A percentile compares a stretch with the other conserved stretches of the same genome.
Conservation (phyloP, 2,888 invertebrate genomes). For the Oscheius onirici region DNA sequence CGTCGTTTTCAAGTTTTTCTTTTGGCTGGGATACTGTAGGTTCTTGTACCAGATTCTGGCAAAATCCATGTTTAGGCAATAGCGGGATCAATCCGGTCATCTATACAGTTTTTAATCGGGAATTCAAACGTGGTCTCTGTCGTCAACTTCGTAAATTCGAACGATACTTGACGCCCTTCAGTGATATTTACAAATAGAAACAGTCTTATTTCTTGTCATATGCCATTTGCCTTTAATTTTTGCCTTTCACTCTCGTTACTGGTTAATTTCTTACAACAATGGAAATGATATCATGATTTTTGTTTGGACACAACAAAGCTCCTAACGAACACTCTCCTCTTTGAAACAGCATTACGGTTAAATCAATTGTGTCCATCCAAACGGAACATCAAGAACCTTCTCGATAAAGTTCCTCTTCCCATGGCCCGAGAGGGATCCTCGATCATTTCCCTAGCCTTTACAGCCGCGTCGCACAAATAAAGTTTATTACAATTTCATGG, state of each 20-base stretch:
- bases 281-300: neutral
- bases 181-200: constrained; percentile 28
- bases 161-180: constrained; percentile 33
- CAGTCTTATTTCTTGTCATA: neutral
- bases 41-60: constrained; percentile 41
- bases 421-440: no score
- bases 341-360: neutral
- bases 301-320: neutral
- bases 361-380: neutral
- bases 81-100: constrained; percentile 70
- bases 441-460: no score
- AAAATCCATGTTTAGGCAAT: constrained; percentile 57
- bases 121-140: constrained; percentile 70
- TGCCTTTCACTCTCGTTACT: constrained; percentile 3
- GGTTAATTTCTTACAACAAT: neutral
- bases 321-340: neutral
- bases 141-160: constrained; percentile 61
- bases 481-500: no score
- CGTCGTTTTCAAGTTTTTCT: constrained; percentile 70
- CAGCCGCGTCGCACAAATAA: no score
- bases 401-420: neutral
- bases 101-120: constrained; percentile 70
- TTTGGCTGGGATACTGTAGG: constrained; percentile 96
- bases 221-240: neutral
- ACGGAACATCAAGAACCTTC: neutral